These are phyloP conservation scores for Crambe crambe DNA, from an alignment of 37 sponge, comb jelly and placozoan species.

Conservation along the genomic window DNA sequence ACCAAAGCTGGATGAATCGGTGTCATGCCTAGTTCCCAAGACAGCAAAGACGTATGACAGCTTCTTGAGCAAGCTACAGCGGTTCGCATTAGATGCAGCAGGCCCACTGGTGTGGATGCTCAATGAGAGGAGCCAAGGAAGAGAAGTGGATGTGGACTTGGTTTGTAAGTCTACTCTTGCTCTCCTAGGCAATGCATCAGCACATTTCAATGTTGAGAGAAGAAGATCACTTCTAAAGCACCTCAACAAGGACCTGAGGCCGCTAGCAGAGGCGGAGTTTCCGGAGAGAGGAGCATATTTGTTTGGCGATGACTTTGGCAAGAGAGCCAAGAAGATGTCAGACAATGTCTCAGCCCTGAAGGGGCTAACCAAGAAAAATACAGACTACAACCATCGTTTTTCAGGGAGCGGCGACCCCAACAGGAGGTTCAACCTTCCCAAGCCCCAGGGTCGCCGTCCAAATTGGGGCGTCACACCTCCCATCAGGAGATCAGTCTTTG, in stretches of 20 bases:
- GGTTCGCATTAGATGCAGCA: conserved; percentile 15
- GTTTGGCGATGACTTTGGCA: conserved; percentile 30
- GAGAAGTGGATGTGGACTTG: background rate
- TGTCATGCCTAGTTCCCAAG: conserved; percentile 11
- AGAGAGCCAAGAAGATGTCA: conserved; percentile 3
- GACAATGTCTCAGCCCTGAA: conserved; percentile 21
- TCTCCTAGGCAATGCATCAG: conserved; percentile 23
- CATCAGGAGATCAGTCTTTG: conserved; percentile 12
- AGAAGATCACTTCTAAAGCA: conserved; percentile 26
- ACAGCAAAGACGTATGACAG: conserved; percentile 23
- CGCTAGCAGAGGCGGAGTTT: conserved; percentile 20
- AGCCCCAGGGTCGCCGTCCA: conserved; percentile 44
- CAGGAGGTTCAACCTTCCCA: background rate
- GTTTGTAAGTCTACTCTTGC: background rate
- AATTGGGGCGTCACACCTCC: conserved; percentile 3
- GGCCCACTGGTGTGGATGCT: background rate
- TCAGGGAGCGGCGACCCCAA: conserved; percentile 26
- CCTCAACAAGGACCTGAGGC: conserved; percentile 16
- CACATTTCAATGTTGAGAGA: conserved; percentile 28
- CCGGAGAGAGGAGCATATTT: conserved; percentile 15
- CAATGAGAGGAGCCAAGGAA: background rate
- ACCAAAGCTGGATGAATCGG: conserved; percentile 12
- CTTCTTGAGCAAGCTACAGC: conserved; percentile 19
- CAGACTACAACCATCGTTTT: background rate
- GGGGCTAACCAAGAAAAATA: conserved; percentile 4